These are phyloP conservation scores for Montipora foliosa DNA, from an alignment of 64 coral and sea anemone genomes.

Conservation along the genomic window DNA sequence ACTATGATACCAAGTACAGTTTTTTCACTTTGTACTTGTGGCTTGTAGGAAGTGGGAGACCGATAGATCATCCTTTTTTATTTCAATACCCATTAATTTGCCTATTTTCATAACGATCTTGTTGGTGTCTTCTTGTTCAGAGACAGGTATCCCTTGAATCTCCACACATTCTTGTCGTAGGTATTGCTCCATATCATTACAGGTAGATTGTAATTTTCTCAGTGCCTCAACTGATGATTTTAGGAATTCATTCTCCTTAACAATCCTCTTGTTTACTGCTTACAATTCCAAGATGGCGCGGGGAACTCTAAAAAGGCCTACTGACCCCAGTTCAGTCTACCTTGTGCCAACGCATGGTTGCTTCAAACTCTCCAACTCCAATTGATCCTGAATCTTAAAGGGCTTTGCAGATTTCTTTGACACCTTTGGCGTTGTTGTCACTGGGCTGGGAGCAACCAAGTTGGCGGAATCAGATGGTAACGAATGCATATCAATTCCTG, in stretches of 20 bases:
- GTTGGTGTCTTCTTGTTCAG: no score
- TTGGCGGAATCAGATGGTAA: neutral
- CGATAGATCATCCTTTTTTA: neutral
- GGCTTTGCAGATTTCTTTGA: neutral
- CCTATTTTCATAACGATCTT: no score
- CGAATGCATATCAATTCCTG: neutral
- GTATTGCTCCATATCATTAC: no score
- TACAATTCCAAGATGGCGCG: no score
- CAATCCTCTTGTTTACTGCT: no score
- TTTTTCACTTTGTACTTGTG: constrained; percentile 22
- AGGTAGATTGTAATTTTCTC: no score
- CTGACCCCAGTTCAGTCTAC: constrained; percentile 11
- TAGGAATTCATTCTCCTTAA: no score
- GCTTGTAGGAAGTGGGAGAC: constrained; percentile 10
- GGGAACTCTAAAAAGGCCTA: no score
- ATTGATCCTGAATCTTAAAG: neutral
- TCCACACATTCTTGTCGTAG: neutral
- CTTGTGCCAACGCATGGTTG: constrained; percentile 3
- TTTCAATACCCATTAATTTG: no score
- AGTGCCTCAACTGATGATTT: no score
- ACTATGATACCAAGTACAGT: neutral
- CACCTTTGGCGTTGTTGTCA: neutral
- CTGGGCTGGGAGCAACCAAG: neutral
- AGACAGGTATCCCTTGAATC: neutral
- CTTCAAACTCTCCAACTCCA: constrained; percentile 1